Evolutionary conservation across 2,797 vertebrate species (phyloP).

Genomic region (Novumbra hubbsi): DNA sequence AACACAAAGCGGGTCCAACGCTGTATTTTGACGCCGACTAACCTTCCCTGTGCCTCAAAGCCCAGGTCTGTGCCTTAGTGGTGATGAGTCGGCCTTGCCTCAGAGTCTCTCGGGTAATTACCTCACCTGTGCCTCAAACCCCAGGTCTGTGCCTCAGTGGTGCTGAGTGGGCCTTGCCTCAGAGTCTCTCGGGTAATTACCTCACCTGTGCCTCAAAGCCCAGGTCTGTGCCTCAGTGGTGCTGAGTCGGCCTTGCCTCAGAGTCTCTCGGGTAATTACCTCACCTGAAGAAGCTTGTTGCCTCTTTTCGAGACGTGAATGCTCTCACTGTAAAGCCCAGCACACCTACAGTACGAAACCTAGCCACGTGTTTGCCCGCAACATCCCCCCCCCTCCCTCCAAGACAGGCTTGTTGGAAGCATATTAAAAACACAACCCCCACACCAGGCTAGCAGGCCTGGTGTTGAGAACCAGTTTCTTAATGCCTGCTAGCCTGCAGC

Average conservation of each 20-base stretch:
- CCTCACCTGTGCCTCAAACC: slow-evolving; percentile 62
- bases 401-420: slow-evolving; percentile 34
- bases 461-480: slow-evolving; percentile 36
- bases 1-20: slow-evolving; percentile 30
- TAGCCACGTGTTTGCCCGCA: slow-evolving; percentile 69
- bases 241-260: slow-evolving; percentile 41
- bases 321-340: slow-evolving; percentile 57
- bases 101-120: too few relatives aligned
- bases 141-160: slow-evolving; percentile 54
- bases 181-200: slow-evolving; percentile 71
- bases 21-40: slow-evolving; percentile 62
- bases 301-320: slow-evolving; percentile 66
- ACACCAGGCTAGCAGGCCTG: slow-evolving; percentile 11
- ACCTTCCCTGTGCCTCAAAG: slow-evolving; percentile 48
- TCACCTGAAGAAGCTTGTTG: slow-evolving; percentile 69
- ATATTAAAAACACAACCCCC: slow-evolving; percentile 16
- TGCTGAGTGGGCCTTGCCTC: slow-evolving; percentile 41
- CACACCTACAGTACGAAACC: slow-evolving; percentile 34
- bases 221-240: slow-evolving; percentile 53
- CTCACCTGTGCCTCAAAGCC: slow-evolving; percentile 68
- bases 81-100: background rate
- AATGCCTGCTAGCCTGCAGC: slow-evolving; percentile 46
- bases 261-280: slow-evolving; percentile 75
- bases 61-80: background rate
- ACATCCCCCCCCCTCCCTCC: slow-evolving; percentile 3